Evolutionary conservation across 2,888 invertebrate genomes (phyloP).

Genomic region (Ichneumoninae sp.): DNA sequence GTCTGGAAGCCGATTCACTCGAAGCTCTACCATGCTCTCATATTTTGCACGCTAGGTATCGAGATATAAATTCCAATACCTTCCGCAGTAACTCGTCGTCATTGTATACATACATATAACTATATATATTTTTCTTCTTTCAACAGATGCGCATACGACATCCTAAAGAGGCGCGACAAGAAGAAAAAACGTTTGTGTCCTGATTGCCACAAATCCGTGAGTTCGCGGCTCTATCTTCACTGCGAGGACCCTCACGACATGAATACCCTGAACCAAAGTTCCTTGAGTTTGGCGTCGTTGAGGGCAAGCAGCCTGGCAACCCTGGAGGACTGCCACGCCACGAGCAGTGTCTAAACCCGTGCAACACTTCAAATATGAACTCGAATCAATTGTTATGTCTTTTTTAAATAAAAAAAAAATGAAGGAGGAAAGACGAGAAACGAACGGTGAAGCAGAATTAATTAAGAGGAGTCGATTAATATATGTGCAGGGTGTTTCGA

Average conservation of each 20-base stretch:
- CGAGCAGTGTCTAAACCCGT: slow-evolving; percentile 81
- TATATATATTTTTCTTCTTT: neutral
- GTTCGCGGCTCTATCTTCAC: slow-evolving; percentile 88
- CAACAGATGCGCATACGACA: slow-evolving; percentile 88
- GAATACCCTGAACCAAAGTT: slow-evolving; percentile 83
- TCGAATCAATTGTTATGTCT: slow-evolving; percentile 56
- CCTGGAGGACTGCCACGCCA: slow-evolving; percentile 83
- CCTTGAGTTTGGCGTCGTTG: slow-evolving; percentile 84
- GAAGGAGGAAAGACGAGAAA: slow-evolving; percentile 8
- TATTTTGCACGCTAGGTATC: slow-evolving; percentile 92
- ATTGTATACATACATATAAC: neutral
- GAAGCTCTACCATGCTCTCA: slow-evolving; percentile 95
- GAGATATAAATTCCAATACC: slow-evolving; percentile 10
- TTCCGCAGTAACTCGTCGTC: neutral
- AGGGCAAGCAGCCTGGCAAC: slow-evolving; percentile 83
- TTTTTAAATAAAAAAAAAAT: slow-evolving; percentile 37
- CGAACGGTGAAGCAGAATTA: slow-evolving; percentile 25
- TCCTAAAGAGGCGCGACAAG: slow-evolving; percentile 87
- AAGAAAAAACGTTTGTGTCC: slow-evolving; percentile 89
- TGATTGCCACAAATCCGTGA: slow-evolving; percentile 89
- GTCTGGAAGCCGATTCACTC: slow-evolving; percentile 89
- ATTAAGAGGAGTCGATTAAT: slow-evolving; percentile 39
- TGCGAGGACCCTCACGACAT: slow-evolving; percentile 84
- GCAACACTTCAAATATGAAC: slow-evolving; percentile 46
- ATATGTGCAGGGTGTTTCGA: slow-evolving; percentile 8